Percentiles rank a stretch among this genome's conserved stretches.
These are phyloP conservation scores for Eupithecia tripunctaria DNA, from an alignment of 2,888 invertebrate species.

Conservation along the genomic window DNA sequence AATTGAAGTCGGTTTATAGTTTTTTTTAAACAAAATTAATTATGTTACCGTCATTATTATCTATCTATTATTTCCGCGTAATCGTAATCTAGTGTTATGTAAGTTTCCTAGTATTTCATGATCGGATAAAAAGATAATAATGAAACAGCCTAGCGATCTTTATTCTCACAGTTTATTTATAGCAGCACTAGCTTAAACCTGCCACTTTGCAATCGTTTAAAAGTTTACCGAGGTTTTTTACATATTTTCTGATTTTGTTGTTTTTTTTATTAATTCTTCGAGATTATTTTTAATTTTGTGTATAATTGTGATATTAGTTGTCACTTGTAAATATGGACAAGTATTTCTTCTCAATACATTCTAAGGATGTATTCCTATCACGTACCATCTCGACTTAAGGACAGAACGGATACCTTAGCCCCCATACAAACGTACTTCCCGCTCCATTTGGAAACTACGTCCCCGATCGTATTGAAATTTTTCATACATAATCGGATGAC, in stretches of 20 bases:
- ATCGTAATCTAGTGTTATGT: conserved; percentile 9
- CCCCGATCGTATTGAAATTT: too few relatives aligned
- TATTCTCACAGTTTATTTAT: conserved; percentile 7
- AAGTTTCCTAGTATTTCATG: conserved; percentile 8
- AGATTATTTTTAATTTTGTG: too few relatives aligned
- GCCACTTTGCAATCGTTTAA: not conserved
- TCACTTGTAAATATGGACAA: not conserved
- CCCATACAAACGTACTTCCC: too few relatives aligned
- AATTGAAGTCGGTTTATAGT: too few relatives aligned
- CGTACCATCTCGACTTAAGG: too few relatives aligned
- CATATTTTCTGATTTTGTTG: not conserved
- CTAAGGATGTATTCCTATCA: too few relatives aligned
- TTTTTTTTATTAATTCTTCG: too few relatives aligned
- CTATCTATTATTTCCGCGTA: not conserved
- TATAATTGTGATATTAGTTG: too few relatives aligned
- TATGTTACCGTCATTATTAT: not conserved
- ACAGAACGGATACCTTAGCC: too few relatives aligned
- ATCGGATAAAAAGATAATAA: conserved; percentile 11
- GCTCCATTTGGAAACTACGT: too few relatives aligned
- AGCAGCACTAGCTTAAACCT: not conserved
- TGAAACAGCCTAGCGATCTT: not conserved
- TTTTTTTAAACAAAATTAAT: too few relatives aligned
- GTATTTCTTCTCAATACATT: not conserved
- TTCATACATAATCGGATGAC: too few relatives aligned
- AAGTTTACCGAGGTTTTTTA: not conserved